A percentile compares a stretch with the other conserved stretches of the same genome.
Conservation (phyloP, 2,113 vertebrate species). For the Empidonax alnorum region DNA sequence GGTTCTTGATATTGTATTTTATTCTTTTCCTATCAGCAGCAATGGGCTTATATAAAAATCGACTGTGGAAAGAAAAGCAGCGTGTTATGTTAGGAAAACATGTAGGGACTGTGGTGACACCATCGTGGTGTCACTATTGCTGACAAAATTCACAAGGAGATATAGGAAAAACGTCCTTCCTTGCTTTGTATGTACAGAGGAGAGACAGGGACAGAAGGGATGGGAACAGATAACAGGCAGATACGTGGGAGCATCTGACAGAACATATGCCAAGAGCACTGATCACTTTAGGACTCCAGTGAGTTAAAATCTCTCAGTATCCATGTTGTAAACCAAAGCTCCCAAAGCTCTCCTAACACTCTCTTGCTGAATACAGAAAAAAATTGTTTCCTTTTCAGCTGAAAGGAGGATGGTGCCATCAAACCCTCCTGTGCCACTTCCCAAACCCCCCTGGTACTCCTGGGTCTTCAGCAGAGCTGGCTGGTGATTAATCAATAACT, state of each 20-base stretch:
- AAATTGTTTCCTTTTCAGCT: not conserved
- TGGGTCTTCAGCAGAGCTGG: fast-evolving
- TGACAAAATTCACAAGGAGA: not conserved
- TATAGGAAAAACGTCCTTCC: not conserved
- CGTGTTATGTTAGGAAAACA: not conserved
- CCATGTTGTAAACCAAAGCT: not conserved
- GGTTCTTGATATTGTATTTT: not conserved
- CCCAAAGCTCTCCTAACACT: not conserved
- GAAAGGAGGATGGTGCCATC: not conserved
- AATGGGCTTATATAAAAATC: not conserved
- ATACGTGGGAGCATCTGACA: not conserved
- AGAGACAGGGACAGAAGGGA: not conserved
- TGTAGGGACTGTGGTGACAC: not conserved
- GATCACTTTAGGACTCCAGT: not conserved
- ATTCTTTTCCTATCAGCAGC: not conserved
- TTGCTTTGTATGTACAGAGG: not conserved
- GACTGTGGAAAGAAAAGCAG: not conserved
- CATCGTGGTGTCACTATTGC: not conserved
- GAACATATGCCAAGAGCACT: not conserved
- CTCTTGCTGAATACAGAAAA: not conserved
- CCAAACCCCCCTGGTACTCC: not conserved
- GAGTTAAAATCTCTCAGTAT: not conserved
- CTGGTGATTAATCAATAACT: fast-evolving
- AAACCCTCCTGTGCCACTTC: not conserved
- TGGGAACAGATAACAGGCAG: not conserved